Evolutionary conservation across 2,797 vertebrate genomes (phyloP).

Genomic region (Gouania willdenowi): DNA sequence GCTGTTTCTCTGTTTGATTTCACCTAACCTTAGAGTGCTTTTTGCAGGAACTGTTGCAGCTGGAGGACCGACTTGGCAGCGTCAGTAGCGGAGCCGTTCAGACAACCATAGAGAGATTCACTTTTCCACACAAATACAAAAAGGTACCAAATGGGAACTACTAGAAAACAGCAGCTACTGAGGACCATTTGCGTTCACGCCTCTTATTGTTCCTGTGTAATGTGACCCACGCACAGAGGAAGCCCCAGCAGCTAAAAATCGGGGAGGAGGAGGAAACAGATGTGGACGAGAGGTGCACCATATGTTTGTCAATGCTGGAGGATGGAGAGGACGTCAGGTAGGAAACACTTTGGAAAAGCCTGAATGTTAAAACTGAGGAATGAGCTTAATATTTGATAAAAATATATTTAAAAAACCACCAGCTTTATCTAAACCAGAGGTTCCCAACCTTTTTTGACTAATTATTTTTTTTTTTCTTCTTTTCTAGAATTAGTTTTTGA

Average conservation of each 20-base stretch:
- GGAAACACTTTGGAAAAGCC: conserved; percentile 10
- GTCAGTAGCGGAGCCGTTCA: conserved; percentile 91
- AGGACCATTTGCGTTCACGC: no score
- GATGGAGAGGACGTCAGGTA: conserved; percentile 96
- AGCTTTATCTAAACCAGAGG: no score
- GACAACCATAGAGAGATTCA: conserved; percentile 96
- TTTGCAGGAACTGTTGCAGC: conserved; percentile 91
- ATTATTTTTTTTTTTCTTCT: no score
- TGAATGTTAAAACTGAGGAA: neutral
- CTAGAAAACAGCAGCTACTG: no score
- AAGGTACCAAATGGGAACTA: conserved; percentile 82
- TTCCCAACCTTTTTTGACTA: no score
- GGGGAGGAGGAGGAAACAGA: conserved; percentile 91
- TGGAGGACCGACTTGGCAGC: conserved; percentile 93
- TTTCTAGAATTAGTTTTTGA: no score
- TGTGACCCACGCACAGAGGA: conserved; percentile 76
- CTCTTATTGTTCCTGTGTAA: neutral
- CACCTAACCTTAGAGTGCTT: no score
- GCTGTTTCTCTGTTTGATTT: no score
- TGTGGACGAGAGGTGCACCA: conserved; percentile 97
- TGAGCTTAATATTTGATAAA: no score
- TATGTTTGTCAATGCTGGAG: conserved; percentile 97
- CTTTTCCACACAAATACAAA: conserved; percentile 98
- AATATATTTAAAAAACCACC: no score
- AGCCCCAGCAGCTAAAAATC: conserved; percentile 88